phyloP scores from a whole-genome alignment of 2,888 invertebrate species.

The Cephus nigrinus region DNA sequence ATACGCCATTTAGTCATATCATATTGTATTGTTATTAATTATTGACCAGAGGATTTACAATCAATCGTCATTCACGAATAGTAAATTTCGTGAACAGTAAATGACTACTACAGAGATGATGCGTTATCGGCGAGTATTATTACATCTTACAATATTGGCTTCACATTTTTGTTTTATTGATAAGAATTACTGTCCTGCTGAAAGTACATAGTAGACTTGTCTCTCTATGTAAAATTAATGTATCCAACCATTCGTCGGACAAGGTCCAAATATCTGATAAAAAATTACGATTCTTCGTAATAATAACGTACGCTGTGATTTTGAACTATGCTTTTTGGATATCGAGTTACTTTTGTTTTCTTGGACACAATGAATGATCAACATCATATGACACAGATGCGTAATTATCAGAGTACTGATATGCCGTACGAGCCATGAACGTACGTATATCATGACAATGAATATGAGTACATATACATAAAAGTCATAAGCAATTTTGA shows the following conservation, averaged over 20 bases:
- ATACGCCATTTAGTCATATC: not conserved
- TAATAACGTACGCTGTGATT: not conserved
- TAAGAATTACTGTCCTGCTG: not conserved
- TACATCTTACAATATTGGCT: not conserved
- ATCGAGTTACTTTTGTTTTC: too few species aligned
- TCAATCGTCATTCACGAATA: not conserved
- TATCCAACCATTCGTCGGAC: not conserved
- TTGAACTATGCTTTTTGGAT: not conserved
- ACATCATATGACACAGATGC: not conserved
- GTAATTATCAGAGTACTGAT: not conserved
- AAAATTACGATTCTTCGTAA: not conserved
- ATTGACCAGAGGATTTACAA: not conserved
- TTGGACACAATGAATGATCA: too few species aligned
- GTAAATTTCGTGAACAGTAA: not conserved
- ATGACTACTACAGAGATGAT: not conserved
- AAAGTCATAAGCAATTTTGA: not conserved
- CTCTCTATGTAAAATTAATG: not conserved
- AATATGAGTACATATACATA: not conserved
- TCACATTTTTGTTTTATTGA: not conserved
- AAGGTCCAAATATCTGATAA: not conserved
- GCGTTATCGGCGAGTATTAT: not conserved
- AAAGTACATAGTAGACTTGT: not conserved
- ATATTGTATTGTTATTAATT: not conserved
- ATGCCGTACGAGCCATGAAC: not conserved
- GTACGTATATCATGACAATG: not conserved